Evolutionary conservation across 1,140 invertebrate species (phyloP).

Genomic region (Temnothorax longispinosus): DNA sequence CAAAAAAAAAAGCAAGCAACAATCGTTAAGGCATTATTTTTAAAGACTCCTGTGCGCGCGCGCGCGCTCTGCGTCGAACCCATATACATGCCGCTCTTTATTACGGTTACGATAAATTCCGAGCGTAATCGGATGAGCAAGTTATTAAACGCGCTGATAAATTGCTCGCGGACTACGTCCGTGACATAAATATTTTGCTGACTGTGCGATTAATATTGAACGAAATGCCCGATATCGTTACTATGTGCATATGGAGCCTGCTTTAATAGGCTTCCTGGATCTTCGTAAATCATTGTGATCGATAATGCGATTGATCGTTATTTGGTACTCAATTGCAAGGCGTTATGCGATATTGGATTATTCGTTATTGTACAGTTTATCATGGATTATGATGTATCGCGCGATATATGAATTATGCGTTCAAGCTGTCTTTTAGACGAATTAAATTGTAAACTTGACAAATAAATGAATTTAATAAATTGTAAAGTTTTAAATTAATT

Average conservation of each 20-base stretch:
- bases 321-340: constrained; percentile 45
- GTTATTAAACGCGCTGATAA: constrained; percentile 51
- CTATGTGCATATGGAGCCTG: not conserved
- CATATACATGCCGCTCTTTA: constrained; percentile 15
- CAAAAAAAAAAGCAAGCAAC: constrained; percentile 23
- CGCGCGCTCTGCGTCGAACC: not conserved
- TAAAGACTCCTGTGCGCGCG: not conserved
- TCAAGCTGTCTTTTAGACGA: not conserved
- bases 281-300: constrained; percentile 57
- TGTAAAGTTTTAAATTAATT: not conserved
- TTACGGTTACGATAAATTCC: constrained; percentile 52
- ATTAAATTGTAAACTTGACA: not conserved
- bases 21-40: constrained; percentile 49
- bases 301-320: constrained; percentile 46
- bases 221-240: constrained; percentile 25
- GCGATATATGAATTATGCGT: not conserved
- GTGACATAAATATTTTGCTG: constrained; percentile 53
- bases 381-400: not conserved
- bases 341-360: constrained; percentile 28
- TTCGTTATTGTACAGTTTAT: constrained; percentile 31
- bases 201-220: constrained; percentile 52
- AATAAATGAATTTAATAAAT: not conserved
- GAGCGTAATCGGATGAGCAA: constrained; percentile 50
- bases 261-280: constrained; percentile 35
- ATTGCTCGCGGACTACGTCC: constrained; percentile 33